Conservation (phyloP, 2,113 vertebrate species). For the Zapornia atra region DNA sequence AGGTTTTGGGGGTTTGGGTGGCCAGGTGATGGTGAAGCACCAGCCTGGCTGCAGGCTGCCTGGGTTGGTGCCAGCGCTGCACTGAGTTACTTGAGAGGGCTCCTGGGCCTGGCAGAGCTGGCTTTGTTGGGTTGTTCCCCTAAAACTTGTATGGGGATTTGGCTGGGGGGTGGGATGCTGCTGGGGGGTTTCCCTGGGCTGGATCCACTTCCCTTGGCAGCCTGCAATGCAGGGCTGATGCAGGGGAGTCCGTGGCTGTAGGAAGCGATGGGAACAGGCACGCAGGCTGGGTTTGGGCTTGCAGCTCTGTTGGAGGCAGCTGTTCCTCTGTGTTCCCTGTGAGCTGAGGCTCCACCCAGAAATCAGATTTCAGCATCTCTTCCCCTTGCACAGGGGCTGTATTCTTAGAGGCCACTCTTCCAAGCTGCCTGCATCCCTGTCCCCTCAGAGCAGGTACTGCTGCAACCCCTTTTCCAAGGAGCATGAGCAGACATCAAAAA, state of each 20-base stretch:
- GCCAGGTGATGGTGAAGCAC: not conserved
- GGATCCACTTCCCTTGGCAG: not conserved
- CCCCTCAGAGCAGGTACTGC: not conserved
- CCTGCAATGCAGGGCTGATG: not conserved
- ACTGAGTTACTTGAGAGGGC: not conserved
- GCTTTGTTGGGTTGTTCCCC: not conserved
- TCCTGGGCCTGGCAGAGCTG: not conserved
- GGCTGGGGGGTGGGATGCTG: not conserved
- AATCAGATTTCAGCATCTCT: not conserved
- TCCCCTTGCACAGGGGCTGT: not conserved
- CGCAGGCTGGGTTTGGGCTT: not conserved
- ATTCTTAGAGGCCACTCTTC: not conserved
- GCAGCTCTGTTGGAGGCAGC: not conserved
- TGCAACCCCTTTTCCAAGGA: not conserved
- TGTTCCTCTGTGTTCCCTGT: accelerated
- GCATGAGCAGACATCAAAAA: not conserved
- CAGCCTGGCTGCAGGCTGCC: not conserved
- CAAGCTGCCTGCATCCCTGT: not conserved
- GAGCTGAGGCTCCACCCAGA: not conserved
- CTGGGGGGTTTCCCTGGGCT: not conserved
- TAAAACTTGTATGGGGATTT: not conserved
- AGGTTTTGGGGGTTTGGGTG: not conserved
- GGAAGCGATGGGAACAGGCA: not conserved
- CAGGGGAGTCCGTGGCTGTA: not conserved
- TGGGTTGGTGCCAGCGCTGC: not conserved